These are phyloP conservation scores for Ameiurus melas DNA, from an alignment of 2,113 vertebrate genomes.

Conservation along the genomic window DNA sequence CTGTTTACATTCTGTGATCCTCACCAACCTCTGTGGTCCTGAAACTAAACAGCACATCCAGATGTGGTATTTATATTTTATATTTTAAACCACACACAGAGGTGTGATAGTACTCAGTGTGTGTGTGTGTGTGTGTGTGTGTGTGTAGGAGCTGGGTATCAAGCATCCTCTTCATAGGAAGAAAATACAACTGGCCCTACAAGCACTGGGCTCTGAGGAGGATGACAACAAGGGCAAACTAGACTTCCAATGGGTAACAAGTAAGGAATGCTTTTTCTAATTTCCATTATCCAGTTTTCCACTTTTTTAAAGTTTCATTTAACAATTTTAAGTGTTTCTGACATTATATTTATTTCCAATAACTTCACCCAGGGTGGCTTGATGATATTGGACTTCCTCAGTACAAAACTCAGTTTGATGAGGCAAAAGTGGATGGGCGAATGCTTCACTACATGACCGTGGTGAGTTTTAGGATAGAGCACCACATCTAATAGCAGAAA, in stretches of 20 bases:
- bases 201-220: constrained; percentile 94
- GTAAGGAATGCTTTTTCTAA: constrained; percentile 71
- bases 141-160: constrained; percentile 89
- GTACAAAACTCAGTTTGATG: constrained; percentile 98
- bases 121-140: constrained; percentile 24
- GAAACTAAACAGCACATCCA: too few relatives aligned
- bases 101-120: background rate
- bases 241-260: constrained; percentile 97
- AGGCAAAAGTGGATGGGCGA: constrained; percentile 90
- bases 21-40: background rate
- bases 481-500: background rate
- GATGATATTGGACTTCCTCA: constrained; percentile 97
- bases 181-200: constrained; percentile 94
- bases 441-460: constrained; percentile 98
- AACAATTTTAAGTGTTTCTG: background rate
- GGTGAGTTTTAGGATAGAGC: constrained; percentile 72
- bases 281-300: background rate
- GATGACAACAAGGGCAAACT: constrained; percentile 92
- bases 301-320: background rate
- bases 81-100: too few relatives aligned
- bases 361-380: constrained; percentile 83
- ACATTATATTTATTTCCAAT: background rate
- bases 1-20: background rate
- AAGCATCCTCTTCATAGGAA: constrained; percentile 92
- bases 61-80: too few relatives aligned